Percentiles rank a stretch among this genome's conserved stretches.
These are phyloP conservation scores for Chaenocephalus aceratus DNA, from an alignment of 2,113 vertebrate genomes.

Conservation along the genomic window DNA sequence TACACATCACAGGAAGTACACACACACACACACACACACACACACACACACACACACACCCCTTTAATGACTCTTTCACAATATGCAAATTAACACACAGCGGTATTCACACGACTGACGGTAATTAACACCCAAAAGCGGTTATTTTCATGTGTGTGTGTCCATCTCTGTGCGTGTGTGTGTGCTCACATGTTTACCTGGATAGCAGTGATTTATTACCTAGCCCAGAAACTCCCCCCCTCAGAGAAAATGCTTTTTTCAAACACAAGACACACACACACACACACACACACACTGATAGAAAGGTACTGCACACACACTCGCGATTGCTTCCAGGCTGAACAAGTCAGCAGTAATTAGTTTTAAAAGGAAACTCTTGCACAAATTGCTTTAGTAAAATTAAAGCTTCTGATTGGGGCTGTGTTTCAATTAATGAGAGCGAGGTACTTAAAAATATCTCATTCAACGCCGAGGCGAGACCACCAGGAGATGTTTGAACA, in stretches of 20 bases:
- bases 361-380: constrained; percentile 37
- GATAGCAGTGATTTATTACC: constrained; percentile 58
- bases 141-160: neutral
- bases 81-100: too few species aligned
- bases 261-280: too few species aligned
- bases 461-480: constrained; percentile 16
- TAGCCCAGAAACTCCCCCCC: constrained; percentile 26
- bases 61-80: too few species aligned
- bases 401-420: constrained; percentile 28
- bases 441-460: constrained; percentile 36
- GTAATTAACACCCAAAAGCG: too few species aligned
- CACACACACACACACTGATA: neutral
- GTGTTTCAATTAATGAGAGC: constrained; percentile 46
- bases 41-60: too few species aligned
- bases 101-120: too few species aligned
- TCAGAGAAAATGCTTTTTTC: constrained; percentile 36
- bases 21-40: too few species aligned
- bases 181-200: constrained; percentile 41
- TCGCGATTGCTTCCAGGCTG: constrained; percentile 39
- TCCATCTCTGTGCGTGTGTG: neutral
- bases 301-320: constrained; percentile 17
- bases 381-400: constrained; percentile 41
- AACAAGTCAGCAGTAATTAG: constrained; percentile 53
- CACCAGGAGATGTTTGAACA: constrained; percentile 22
- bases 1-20: too few species aligned